Percentiles rank a stretch among this genome's conserved stretches.
phyloP scores from a whole-genome alignment of 2,888 invertebrate species.

The Cheilosia soror region DNA sequence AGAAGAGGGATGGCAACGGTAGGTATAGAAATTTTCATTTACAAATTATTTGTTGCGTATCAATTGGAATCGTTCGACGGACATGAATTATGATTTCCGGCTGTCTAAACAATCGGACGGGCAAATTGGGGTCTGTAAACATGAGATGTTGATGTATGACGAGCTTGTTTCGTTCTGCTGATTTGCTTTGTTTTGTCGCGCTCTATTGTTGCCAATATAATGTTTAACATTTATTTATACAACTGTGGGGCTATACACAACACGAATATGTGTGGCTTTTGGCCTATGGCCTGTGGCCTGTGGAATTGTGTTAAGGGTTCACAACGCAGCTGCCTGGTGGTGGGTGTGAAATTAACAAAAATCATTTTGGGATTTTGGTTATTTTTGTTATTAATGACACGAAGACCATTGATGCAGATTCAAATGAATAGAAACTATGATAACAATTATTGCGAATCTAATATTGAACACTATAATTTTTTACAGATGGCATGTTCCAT shows the following conservation, averaged over 20 bases:
- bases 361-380: background rate
- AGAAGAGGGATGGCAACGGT: background rate
- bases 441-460: constrained; percentile 11
- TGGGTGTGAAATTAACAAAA: constrained; percentile 22
- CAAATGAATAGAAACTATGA: constrained; percentile 11
- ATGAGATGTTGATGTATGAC: constrained; percentile 27
- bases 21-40: constrained; percentile 9
- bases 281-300: background rate
- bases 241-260: background rate
- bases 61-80: constrained; percentile 20
- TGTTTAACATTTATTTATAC: constrained; percentile 39
- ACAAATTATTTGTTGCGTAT: constrained; percentile 49
- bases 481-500: background rate
- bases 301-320: constrained; percentile 5
- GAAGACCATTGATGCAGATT: constrained; percentile 1
- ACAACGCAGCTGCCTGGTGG: background rate
- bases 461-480: background rate
- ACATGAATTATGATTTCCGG: constrained; percentile 57
- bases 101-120: constrained; percentile 48
- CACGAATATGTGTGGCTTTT: too few relatives aligned
- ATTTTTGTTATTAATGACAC: constrained; percentile 36
- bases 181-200: constrained; percentile 35
- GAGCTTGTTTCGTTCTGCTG: constrained; percentile 32
- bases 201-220: constrained; percentile 22
- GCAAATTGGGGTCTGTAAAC: constrained; percentile 37